Percentiles rank a stretch among this genome's conserved stretches.
phyloP scores from a whole-genome alignment of 2,888 invertebrate genomes.

The Hydropsyche betteni region DNA sequence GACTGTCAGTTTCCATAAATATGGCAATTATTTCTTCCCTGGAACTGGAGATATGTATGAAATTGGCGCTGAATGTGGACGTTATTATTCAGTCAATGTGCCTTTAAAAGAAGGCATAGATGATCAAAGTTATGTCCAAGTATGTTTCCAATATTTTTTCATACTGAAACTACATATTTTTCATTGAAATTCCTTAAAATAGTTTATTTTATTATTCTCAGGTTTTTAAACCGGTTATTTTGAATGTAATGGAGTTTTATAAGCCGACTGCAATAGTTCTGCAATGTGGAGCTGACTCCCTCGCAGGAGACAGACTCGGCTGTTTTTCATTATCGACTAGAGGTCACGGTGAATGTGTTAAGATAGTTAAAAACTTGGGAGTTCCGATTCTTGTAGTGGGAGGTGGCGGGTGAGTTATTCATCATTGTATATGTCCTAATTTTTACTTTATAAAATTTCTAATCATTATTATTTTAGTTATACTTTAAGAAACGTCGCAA shows the following conservation, averaged over 20 bases:
- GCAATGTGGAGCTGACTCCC: constrained; percentile 97
- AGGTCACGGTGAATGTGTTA: constrained; percentile 98
- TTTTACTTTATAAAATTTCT: constrained; percentile 28
- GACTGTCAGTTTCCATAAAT: constrained; percentile 99
- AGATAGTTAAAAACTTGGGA: constrained; percentile 91
- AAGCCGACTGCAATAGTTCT: constrained; percentile 96
- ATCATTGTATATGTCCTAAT: constrained; percentile 19
- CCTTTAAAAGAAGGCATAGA: constrained; percentile 98
- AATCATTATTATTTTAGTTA: constrained; percentile 68
- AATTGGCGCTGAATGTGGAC: constrained; percentile 93
- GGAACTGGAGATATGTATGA: constrained; percentile 99
- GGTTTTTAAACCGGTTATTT: constrained; percentile 94
- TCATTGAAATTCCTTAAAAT: neutral
- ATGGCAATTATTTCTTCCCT: constrained; percentile 97
- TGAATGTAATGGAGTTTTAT: constrained; percentile 95
- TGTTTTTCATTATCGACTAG: constrained; percentile 95
- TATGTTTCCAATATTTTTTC: constrained; percentile 53
- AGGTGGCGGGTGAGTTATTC: constrained; percentile 69
- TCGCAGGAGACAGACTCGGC: constrained; percentile 93
- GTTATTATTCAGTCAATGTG: constrained; percentile 98
- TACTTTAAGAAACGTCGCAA: constrained; percentile 94
- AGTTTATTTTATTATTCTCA: constrained; percentile 56
- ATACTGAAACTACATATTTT: neutral
- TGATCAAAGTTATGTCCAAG: constrained; percentile 89
- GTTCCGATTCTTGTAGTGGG: constrained; percentile 92